A percentile compares a stretch with the other conserved stretches of the same genome.
Conservation (phyloP, 2,797 vertebrate species). For the Centroberyx gerrardi region DNA sequence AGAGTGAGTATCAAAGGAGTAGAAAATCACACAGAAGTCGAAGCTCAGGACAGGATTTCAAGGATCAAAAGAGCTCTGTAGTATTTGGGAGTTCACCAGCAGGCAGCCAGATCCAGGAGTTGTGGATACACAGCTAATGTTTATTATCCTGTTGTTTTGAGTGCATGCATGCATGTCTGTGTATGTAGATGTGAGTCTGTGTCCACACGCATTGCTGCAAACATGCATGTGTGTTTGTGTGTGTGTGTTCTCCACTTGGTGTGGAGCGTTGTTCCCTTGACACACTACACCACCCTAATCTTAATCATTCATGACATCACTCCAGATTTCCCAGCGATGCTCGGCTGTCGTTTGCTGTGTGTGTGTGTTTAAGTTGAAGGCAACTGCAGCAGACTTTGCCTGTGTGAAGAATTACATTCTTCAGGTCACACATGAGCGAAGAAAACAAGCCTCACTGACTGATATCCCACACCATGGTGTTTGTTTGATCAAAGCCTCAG, state of each 20-base stretch:
- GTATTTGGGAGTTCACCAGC: no score
- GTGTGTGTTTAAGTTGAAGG: conserved; percentile 11
- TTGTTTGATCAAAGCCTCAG: conserved; percentile 48
- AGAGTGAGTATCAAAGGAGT: no score
- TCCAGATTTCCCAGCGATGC: conserved; percentile 61
- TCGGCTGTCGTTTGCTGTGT: conserved; percentile 37
- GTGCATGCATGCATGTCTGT: neutral
- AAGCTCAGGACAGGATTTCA: no score
- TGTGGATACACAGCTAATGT: no score
- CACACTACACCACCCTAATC: conserved; percentile 33
- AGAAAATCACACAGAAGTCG: no score
- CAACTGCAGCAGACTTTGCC: conserved; percentile 8
- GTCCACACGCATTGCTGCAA: no score
- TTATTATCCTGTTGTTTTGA: no score
- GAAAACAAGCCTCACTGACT: conserved; percentile 21
- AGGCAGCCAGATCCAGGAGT: no score
- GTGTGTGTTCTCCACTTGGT: neutral
- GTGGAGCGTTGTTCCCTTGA: conserved; percentile 10
- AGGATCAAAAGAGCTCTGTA: no score
- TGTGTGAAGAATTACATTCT: conserved; percentile 49
- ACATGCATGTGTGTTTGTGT: conserved; percentile 11
- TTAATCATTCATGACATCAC: conserved; percentile 67
- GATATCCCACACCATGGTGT: conserved; percentile 43
- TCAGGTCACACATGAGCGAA: conserved; percentile 46
- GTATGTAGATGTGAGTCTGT: neutral